Conservation (phyloP, 2,113 vertebrate genomes). For the Anthoscopus minutus region DNA sequence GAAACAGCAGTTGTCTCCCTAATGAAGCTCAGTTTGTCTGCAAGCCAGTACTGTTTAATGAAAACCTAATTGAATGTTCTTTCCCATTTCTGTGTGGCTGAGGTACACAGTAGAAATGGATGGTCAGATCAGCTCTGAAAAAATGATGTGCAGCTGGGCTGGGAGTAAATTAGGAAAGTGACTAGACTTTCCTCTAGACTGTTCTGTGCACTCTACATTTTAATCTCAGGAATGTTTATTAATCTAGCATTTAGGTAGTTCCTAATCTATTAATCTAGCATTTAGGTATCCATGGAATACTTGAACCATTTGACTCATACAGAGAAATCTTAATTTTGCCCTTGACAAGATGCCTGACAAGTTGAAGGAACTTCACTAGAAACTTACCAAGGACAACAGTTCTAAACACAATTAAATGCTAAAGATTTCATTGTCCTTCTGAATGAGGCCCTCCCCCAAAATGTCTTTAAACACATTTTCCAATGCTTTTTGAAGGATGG, state of each 20-base stretch:
- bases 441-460: neutral
- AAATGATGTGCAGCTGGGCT: neutral
- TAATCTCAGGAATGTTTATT: neutral
- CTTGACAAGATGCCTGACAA: neutral
- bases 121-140: neutral
- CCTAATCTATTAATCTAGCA: neutral
- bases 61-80: neutral
- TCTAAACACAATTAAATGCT: neutral
- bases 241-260: neutral
- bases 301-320: neutral
- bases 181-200: neutral
- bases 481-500: neutral
- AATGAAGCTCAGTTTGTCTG: neutral
- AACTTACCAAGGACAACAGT: neutral
- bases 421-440: neutral
- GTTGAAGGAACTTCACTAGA: neutral
- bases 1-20: neutral
- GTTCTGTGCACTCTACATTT: neutral
- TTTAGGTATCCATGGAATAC: neutral
- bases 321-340: neutral
- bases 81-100: neutral
- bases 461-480: neutral
- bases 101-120: neutral
- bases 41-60: neutral
- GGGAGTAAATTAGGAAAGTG: neutral